A percentile compares a stretch with the other conserved stretches of the same genome.
phyloP scores from a whole-genome alignment of 2,888 invertebrate genomes.

The Drosophila stalkeri region DNA sequence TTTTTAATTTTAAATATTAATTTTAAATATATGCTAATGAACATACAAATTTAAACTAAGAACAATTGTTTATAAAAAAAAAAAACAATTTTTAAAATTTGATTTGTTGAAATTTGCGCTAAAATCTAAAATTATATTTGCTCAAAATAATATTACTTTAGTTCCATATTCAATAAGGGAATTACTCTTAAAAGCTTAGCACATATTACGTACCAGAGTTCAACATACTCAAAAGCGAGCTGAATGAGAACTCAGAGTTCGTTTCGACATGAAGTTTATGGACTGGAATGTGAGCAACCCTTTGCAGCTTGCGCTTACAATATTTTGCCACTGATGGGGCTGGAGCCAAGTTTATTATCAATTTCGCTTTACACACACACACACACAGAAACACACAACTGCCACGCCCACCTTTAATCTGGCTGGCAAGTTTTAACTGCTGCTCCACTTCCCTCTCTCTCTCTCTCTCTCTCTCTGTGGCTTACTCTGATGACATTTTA shows the following conservation, averaged over 20 bases:
- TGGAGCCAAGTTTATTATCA: conserved; percentile 32
- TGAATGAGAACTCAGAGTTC: not conserved
- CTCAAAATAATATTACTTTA: not conserved
- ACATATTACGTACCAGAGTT: not conserved
- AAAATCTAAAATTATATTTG: no score
- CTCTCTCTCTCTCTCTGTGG: not conserved
- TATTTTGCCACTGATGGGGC: conserved; percentile 1
- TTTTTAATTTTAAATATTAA: no score
- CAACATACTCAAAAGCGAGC: not conserved
- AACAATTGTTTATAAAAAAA: no score
- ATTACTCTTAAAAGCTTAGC: not conserved
- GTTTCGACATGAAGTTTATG: conserved; percentile 2
- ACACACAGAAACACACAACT: not conserved
- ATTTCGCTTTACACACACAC: conserved; percentile 12
- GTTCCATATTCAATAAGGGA: not conserved
- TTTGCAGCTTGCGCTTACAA: conserved; percentile 9
- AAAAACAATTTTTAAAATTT: no score
- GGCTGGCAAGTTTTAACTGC: conserved; percentile 46
- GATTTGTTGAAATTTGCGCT: no score
- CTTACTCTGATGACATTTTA: conserved; percentile 59
- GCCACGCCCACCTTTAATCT: conserved; percentile 39
- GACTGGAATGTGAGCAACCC: conserved; percentile 12
- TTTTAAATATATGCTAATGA: no score
- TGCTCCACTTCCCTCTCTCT: conserved; percentile 12
- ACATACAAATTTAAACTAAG: no score